Conservation (phyloP, 2,113 vertebrate species). For the Varanus salvator region DNA sequence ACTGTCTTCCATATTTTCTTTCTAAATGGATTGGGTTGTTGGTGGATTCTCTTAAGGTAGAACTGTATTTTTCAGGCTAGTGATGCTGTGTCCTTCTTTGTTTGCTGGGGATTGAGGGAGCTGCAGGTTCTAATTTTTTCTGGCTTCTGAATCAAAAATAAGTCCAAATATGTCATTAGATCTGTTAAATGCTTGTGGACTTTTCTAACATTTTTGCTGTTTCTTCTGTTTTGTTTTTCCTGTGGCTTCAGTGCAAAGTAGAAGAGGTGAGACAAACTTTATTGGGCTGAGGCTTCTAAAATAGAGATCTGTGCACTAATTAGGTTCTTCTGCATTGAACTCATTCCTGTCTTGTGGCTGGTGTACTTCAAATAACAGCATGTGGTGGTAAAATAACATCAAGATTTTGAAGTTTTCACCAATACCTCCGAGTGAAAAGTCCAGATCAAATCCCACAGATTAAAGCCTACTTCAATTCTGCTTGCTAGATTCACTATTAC, state of each 20-base stretch:
- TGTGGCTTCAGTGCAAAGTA: conserved; percentile 95
- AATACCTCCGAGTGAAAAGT: background rate
- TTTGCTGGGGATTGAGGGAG: background rate
- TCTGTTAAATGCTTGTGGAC: conserved; percentile 32
- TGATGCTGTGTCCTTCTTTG: background rate
- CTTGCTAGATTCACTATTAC: background rate
- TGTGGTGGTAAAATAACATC: conserved; percentile 2
- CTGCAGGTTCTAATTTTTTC: background rate
- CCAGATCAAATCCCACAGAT: background rate
- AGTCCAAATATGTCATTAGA: conserved; percentile 6
- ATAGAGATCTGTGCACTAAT: background rate
- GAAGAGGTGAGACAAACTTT: conserved; percentile 91
- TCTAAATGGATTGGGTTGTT: background rate
- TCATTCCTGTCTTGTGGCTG: conserved; percentile 34
- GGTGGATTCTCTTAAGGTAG: background rate
- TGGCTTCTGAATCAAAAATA: background rate
- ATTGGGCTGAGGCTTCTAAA: conserved; percentile 9
- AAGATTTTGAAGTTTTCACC: background rate
- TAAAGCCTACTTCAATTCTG: background rate
- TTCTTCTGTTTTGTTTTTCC: conserved; percentile 77
- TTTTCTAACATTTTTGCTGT: conserved; percentile 78
- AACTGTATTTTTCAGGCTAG: background rate
- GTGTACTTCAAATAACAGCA: conserved; percentile 20
- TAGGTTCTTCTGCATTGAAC: conserved; percentile 17
- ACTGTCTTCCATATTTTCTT: background rate